These are phyloP conservation scores for Sciurus niger DNA, from an alignment of 2,113 vertebrate species.

Conservation along the genomic window DNA sequence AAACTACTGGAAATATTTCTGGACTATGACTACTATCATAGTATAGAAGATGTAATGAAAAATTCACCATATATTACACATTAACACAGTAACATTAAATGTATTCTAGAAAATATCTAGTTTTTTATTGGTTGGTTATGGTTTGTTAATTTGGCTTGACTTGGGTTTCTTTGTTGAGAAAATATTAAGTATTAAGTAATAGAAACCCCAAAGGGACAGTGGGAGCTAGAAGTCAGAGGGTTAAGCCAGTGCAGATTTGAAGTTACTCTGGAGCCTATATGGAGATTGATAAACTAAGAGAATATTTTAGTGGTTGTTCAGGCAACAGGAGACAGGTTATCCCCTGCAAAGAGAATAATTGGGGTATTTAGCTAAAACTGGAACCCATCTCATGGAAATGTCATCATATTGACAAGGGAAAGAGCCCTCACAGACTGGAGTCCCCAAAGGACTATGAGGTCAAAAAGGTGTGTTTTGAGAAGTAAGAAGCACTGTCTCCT, in stretches of 20 bases:
- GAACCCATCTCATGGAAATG: background rate
- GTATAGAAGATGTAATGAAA: background rate
- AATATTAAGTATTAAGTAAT: background rate
- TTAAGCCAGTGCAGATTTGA: background rate
- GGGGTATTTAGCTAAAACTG: background rate
- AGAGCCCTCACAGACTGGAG: background rate
- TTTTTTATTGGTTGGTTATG: background rate
- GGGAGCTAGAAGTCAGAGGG: background rate
- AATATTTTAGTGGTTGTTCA: background rate
- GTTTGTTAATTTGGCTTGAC: background rate
- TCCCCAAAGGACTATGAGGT: too few species aligned
- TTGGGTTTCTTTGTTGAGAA: background rate
- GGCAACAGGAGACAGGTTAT: background rate
- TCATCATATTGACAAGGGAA: background rate
- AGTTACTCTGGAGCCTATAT: background rate
- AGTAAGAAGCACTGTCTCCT: background rate
- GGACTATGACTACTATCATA: background rate
- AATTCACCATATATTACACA: background rate
- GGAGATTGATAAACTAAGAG: background rate
- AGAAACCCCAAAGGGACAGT: background rate
- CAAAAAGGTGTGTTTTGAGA: background rate
- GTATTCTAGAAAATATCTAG: background rate
- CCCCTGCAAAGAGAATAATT: background rate
- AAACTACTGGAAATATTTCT: background rate
- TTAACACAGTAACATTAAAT: background rate